These are phyloP conservation scores for Adineta ricciae DNA, from an alignment of 2,888 invertebrate genomes.

Conservation along the genomic window DNA sequence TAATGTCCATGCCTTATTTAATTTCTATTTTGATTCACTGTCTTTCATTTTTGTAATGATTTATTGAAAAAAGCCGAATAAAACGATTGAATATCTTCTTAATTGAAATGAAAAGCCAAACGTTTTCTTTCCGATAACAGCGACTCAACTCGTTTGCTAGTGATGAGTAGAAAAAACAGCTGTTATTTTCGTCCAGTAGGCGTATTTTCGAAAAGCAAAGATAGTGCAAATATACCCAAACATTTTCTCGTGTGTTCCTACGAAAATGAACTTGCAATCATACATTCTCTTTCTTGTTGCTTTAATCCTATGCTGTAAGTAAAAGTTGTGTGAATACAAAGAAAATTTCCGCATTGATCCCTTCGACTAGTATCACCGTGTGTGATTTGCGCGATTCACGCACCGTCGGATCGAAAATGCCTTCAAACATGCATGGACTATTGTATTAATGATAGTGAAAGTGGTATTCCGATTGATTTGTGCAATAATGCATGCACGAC, in stretches of 20 bases:
- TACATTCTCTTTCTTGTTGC: background rate
- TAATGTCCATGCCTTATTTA: background rate
- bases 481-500: background rate
- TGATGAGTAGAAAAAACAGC: background rate
- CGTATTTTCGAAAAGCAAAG: background rate
- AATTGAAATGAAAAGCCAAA: no score
- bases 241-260: background rate
- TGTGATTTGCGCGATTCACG: background rate
- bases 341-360: background rate
- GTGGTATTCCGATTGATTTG: background rate
- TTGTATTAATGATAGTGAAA: background rate
- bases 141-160: background rate
- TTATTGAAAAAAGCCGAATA: background rate
- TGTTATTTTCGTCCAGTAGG: background rate
- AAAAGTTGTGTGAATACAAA: background rate
- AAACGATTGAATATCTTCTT: no score
- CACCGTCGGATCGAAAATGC: background rate
- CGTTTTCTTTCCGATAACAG: background rate
- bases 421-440: background rate
- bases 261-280: background rate
- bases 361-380: background rate
- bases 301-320: background rate
- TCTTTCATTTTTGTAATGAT: constrained; percentile 4
- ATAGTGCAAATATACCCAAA: background rate
- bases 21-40: background rate